Conservation (phyloP, 30 jellyfish, hydroid and myxozoan species). For the Catostylus mosaicus region DNA sequence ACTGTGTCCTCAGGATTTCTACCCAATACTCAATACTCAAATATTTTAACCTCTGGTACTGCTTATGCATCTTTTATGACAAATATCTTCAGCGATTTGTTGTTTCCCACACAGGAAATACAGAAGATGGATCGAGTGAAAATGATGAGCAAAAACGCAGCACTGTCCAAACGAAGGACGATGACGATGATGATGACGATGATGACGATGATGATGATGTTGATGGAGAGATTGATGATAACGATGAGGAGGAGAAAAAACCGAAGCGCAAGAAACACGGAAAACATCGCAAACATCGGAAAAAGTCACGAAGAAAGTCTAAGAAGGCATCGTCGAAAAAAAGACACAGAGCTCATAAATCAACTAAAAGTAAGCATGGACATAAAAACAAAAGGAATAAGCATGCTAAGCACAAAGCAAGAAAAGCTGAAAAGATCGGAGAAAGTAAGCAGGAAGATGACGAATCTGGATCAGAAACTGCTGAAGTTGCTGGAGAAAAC, state of each 20-base stretch:
- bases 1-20: too few species aligned
- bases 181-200: constrained; percentile 32
- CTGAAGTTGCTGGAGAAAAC: constrained; percentile 5
- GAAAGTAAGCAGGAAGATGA: neutral
- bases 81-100: too few species aligned
- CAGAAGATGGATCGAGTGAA: constrained; percentile 42
- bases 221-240: constrained; percentile 20
- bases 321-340: neutral
- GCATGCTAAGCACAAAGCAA: neutral
- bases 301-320: constrained; percentile 3
- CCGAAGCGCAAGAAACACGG: constrained; percentile 25
- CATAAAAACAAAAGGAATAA: constrained; percentile 19
- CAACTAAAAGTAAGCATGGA: constrained; percentile 13
- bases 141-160: constrained; percentile 51
- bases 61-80: too few species aligned
- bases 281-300: neutral
- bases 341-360: constrained; percentile 1
- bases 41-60: too few species aligned
- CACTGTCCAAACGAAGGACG: constrained; percentile 29
- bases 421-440: neutral
- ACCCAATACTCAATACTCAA: too few species aligned
- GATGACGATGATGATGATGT: constrained; percentile 52
- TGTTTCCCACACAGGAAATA: neutral
- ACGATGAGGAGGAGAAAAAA: constrained; percentile 25
- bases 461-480: constrained; percentile 36